Evolutionary conservation across 64 coral and sea anemone species (phyloP).

Genomic region (Catalaphyllia jardinei): DNA sequence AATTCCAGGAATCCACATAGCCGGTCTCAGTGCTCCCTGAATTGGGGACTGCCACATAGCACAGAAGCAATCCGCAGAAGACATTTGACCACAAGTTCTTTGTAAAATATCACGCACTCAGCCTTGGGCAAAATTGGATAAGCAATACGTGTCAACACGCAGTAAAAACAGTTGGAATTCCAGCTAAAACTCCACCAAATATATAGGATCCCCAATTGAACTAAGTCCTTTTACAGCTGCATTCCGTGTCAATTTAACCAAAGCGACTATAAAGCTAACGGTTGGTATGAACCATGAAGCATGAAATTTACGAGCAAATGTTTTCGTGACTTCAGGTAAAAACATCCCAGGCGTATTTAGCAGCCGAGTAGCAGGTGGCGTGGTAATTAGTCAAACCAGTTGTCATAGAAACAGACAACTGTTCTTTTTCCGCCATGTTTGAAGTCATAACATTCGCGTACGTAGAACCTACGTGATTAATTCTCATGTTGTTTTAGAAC

Average conservation of each 20-base stretch:
- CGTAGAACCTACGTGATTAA: constrained; percentile 5
- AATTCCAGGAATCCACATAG: constrained; percentile 87
- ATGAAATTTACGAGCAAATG: neutral
- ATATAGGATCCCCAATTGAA: neutral
- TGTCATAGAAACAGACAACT: constrained; percentile 59
- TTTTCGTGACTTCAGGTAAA: neutral
- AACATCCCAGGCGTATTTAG: constrained; percentile 4
- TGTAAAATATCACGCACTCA: neutral
- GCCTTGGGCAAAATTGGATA: neutral
- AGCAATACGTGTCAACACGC: neutral
- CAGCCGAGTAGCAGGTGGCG: neutral
- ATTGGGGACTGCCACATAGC: constrained; percentile 96
- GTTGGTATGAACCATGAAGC: neutral
- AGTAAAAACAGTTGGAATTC: neutral
- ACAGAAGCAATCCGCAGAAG: constrained; percentile 86
- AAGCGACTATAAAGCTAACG: neutral
- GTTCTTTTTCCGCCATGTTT: constrained; percentile 69
- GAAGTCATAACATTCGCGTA: constrained; percentile 12
- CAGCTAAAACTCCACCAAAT: neutral
- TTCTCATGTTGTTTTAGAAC: neutral
- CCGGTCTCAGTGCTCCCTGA: constrained; percentile 82
- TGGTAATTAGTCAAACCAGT: constrained; percentile 34
- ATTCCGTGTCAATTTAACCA: neutral
- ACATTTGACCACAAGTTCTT: constrained; percentile 45
- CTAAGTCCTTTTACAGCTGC: too few relatives aligned